Evolutionary conservation across 2,113 vertebrate genomes (phyloP), one percentile per base, ranked within the genome.

Genomic region (Nibea coibor): DNA sequence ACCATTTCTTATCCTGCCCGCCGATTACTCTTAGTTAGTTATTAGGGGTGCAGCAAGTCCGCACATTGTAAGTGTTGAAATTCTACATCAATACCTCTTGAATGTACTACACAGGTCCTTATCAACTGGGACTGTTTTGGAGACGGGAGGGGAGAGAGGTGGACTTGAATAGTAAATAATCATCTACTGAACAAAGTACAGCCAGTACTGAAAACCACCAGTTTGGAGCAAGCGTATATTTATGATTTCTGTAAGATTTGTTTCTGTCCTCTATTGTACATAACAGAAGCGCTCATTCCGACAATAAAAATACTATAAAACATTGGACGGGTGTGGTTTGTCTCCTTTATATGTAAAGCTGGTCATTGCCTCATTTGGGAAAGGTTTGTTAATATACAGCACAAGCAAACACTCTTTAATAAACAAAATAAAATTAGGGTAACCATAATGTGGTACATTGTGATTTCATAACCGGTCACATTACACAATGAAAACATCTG

Each of bases 191-290:
- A 74, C 75, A 45, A 39, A 24, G 19, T 64, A 75, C 56, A 81
- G 22, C 39, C 28, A 43, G 6, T 75, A 26, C 74, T 56, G 47
- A 87, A 72, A 73, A 78, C 66, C 78, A 75, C 22, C 59, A 48
- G 66, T 75, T 24, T 83, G 81, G 83, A 90, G 72, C 85, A 80
- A 75, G 83, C 86, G 81, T 87, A 91, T 95, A 95, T 95, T 95
- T 95, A 95, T 94, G 81, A 92, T 81, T 90, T 87, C 89, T 92
- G 90, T 92, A 84, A 86, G 56, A 81, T 91, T 93, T 89, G 84
- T 94, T 94, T 94, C 90, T 93, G 93, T 94, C 90, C 77, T 84
- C 85, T 93, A 90, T 93, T 95, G 94, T 95, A 95, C 85, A 95
- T 95, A 95, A 93, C 87, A 92, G 92, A 91, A 94, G 84, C 89